phyloP scores from a whole-genome alignment of 2,797 vertebrate genomes.

The Gymnodraco acuticeps region DNA sequence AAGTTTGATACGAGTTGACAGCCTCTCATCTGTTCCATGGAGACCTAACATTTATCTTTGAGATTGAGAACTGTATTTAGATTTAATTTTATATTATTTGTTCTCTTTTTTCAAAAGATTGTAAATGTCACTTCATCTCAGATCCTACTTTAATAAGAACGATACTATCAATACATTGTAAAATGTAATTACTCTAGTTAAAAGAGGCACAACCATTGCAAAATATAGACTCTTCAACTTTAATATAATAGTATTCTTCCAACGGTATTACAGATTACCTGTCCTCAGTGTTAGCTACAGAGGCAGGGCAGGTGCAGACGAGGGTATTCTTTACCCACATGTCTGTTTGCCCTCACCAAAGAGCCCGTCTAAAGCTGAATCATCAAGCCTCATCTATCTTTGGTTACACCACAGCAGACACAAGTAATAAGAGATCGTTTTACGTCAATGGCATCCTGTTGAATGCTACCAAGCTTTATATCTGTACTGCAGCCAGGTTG shows the following conservation, averaged over 20 bases:
- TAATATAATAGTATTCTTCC: too few species aligned
- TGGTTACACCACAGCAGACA: slow-evolving; percentile 52
- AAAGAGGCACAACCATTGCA: slow-evolving; percentile 3
- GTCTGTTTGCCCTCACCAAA: slow-evolving; percentile 21
- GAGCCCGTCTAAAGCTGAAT: slow-evolving; percentile 38
- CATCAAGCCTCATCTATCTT: slow-evolving; percentile 41
- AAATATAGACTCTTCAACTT: neutral
- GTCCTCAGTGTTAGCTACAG: neutral
- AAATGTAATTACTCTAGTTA: slow-evolving; percentile 2
- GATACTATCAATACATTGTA: neutral
- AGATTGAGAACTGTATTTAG: neutral
- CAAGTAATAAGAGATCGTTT: slow-evolving; percentile 42
- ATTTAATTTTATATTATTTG: slow-evolving; percentile 1
- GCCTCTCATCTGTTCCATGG: slow-evolving; percentile 16
- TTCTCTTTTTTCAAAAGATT: neutral
- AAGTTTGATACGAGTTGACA: slow-evolving; percentile 7
- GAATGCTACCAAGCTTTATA: slow-evolving; percentile 34
- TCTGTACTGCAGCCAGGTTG: slow-evolving; percentile 36
- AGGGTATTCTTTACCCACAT: slow-evolving; percentile 19
- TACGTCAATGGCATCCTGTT: slow-evolving; percentile 32
- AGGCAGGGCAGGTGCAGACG: neutral
- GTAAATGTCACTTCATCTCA: slow-evolving; percentile 15
- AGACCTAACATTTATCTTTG: slow-evolving; percentile 2
- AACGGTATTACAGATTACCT: neutral
- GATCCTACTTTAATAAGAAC: neutral